phyloP scores from a whole-genome alignment of 2,888 invertebrate species.

The Melipona bicolor region DNA sequence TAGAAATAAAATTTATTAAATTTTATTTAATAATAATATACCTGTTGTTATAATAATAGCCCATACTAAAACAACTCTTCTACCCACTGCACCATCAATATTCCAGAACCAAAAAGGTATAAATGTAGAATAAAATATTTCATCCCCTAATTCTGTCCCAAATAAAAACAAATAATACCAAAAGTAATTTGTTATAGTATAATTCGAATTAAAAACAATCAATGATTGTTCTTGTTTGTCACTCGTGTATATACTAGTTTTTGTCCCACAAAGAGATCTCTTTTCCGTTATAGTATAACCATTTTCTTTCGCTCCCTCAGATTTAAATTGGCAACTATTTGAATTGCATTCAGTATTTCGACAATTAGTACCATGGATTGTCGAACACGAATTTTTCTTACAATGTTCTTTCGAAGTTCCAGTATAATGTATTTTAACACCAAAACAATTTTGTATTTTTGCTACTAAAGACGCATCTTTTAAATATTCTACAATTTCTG shows the following conservation, averaged over 20 bases:
- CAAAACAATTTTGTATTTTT: conserved; percentile 92
- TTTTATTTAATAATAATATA: conserved; percentile 79
- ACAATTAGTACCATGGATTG: neutral
- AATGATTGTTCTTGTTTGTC: conserved; percentile 21
- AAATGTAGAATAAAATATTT: conserved; percentile 95
- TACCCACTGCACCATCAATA: conserved; percentile 93
- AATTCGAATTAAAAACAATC: conserved; percentile 83
- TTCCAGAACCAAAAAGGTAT: conserved; percentile 98
- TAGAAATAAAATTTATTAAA: conserved; percentile 9
- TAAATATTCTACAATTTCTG: conserved; percentile 87
- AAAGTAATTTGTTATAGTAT: conserved; percentile 88
- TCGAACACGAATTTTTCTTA: neutral
- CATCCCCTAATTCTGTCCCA: conserved; percentile 95
- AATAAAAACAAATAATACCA: conserved; percentile 94
- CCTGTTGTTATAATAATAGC: conserved; percentile 93
- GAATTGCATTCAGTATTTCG: conserved; percentile 16
- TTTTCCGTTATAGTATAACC: conserved; percentile 39
- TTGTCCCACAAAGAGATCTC: conserved; percentile 65
- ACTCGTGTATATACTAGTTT: neutral
- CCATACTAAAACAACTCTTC: conserved; percentile 93
- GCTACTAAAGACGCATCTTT: conserved; percentile 92
- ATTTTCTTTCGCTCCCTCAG: conserved; percentile 52
- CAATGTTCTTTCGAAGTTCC: conserved; percentile 17
- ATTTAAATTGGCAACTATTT: neutral
- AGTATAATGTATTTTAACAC: conserved; percentile 86